phyloP scores from a whole-genome alignment of 2,113 vertebrate genomes.

The Saguinus imperator region DNA sequence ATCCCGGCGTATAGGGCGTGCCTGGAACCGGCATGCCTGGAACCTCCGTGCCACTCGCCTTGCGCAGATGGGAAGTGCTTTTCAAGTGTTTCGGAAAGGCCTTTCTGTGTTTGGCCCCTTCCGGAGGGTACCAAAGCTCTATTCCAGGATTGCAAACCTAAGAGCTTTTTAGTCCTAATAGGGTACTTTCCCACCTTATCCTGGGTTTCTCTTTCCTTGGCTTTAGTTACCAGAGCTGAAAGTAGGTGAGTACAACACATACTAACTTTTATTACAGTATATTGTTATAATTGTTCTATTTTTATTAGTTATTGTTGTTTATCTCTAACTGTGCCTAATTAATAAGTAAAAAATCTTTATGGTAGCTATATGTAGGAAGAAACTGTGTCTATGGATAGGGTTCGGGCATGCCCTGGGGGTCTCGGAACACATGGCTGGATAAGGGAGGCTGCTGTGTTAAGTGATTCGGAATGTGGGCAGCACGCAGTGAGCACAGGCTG shows the following conservation, averaged over 20 bases:
- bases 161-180: neutral
- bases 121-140: fast-evolving
- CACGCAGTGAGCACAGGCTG: neutral
- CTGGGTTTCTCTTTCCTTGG: neutral
- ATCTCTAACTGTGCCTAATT: neutral
- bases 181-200: neutral
- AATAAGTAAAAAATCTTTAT: neutral
- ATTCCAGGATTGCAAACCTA: neutral
- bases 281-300: neutral
- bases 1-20: neutral
- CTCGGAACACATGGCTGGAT: too few relatives aligned
- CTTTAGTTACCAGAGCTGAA: neutral
- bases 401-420: too few relatives aligned
- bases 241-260: neutral
- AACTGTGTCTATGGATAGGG: neutral
- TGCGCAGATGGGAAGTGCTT: too few relatives aligned
- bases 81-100: neutral
- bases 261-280: neutral
- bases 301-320: neutral
- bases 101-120: neutral
- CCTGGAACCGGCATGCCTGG: neutral
- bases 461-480: too few relatives aligned
- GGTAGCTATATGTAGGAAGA: neutral
- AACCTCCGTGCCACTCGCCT: neutral
- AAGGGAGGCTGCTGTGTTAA: too few relatives aligned